Evolutionary conservation across 2,888 invertebrate genomes (phyloP).

Genomic region (Augiades crinisus): DNA sequence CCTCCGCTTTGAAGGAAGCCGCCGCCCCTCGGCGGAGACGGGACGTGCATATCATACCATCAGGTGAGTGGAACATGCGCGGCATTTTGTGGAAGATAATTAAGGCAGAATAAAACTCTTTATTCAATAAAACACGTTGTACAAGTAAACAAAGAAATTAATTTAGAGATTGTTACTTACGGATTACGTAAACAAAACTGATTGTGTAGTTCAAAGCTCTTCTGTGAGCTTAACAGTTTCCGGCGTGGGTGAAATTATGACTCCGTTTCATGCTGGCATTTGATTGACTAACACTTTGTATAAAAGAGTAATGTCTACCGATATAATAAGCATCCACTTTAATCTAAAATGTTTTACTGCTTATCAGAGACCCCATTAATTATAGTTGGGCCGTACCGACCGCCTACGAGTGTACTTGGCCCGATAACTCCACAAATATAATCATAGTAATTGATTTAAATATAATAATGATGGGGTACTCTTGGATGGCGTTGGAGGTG

Average conservation of each 20-base stretch:
- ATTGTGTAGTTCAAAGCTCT: conserved; percentile 19
- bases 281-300: conserved; percentile 49
- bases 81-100: too few relatives aligned
- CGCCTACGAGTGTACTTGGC: conserved; percentile 55
- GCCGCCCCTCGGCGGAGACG: too few relatives aligned
- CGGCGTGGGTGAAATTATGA: conserved; percentile 25
- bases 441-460: conserved; percentile 78
- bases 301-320: conserved; percentile 46
- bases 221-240: conserved; percentile 18
- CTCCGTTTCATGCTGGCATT: conserved; percentile 33
- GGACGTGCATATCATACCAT: too few relatives aligned
- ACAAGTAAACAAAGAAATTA: conserved; percentile 18
- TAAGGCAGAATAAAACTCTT: too few relatives aligned
- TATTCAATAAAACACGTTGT: neutral
- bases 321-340: conserved; percentile 59
- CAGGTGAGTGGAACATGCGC: too few relatives aligned
- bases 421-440: conserved; percentile 53
- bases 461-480: conserved; percentile 62
- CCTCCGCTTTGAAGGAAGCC: too few relatives aligned
- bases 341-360: conserved; percentile 73
- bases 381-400: conserved; percentile 53
- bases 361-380: conserved; percentile 72
- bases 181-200: conserved; percentile 16
- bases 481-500: conserved; percentile 55
- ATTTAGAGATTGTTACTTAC: conserved; percentile 13